Evolutionary conservation across 2,113 vertebrate genomes (phyloP).

Genomic region (Catagonus wagneri): DNA sequence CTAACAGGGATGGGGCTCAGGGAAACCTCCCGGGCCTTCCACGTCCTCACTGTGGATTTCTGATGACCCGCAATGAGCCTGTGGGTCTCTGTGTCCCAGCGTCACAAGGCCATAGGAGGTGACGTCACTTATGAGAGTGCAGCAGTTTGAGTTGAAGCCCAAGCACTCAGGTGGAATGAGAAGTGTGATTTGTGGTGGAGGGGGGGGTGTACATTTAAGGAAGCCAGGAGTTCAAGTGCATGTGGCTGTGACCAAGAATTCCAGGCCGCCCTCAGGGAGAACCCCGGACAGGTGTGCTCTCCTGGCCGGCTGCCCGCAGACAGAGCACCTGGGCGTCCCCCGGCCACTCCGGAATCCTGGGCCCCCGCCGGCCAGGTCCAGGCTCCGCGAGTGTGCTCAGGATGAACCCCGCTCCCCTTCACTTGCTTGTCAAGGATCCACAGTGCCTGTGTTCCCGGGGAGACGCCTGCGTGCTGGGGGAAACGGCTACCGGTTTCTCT

Average conservation of each 20-base stretch:
- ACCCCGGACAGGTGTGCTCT: rapidly evolving
- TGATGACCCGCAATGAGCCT: neutral
- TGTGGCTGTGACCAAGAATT: neutral
- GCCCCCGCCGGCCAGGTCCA: rapidly evolving
- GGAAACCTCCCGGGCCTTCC: neutral
- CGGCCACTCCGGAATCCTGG: neutral
- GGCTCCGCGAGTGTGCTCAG: neutral
- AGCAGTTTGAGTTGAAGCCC: neutral
- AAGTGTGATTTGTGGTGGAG: rapidly evolving
- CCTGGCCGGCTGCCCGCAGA: neutral
- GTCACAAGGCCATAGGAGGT: neutral
- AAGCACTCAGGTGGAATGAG: rapidly evolving
- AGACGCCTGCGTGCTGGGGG: rapidly evolving
- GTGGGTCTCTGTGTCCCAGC: neutral
- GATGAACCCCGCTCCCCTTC: rapidly evolving
- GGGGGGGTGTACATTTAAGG: rapidly evolving
- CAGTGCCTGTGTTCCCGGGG: neutral
- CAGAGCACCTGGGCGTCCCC: neutral
- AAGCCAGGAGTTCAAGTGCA: rapidly evolving
- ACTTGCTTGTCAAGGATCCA: neutral
- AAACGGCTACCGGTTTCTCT: neutral
- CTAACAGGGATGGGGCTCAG: rapidly evolving
- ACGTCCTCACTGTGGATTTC: rapidly evolving
- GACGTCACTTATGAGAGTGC: rapidly evolving
- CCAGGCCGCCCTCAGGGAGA: neutral